Conservation (phyloP, 2,113 vertebrate species). For the Aegypius monachus region DNA sequence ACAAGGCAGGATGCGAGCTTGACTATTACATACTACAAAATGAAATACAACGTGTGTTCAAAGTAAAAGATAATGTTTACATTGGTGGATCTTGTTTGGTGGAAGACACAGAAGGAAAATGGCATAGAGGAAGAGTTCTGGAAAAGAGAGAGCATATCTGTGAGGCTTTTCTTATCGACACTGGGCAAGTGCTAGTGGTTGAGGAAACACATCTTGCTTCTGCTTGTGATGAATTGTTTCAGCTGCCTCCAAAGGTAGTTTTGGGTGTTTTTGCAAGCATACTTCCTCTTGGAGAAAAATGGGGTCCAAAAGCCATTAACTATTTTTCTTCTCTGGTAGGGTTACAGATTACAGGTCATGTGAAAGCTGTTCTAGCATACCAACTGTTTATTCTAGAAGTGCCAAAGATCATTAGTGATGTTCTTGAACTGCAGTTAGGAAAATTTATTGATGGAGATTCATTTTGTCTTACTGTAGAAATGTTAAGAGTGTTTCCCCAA, state of each 20-base stretch:
- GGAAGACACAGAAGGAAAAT: conserved; percentile 79
- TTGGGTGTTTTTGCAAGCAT: conserved; percentile 88
- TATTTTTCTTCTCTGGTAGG: conserved; percentile 84
- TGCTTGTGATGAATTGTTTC: conserved; percentile 79
- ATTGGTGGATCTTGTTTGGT: conserved; percentile 84
- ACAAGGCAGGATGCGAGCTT: conserved; percentile 74
- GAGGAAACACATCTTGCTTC: conserved; percentile 68
- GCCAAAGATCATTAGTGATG: conserved; percentile 77
- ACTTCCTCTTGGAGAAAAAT: conserved; percentile 76
- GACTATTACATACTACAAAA: conserved; percentile 87
- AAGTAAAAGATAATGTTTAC: conserved; percentile 66
- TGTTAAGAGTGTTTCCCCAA: conserved; percentile 72
- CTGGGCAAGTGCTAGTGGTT: conserved; percentile 78
- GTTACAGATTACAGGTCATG: conserved; percentile 76
- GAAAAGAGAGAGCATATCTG: conserved; percentile 64
- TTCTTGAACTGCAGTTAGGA: conserved; percentile 78
- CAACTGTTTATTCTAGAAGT: conserved; percentile 83
- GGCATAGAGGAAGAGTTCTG: conserved; percentile 89
- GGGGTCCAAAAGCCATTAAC: conserved; percentile 71
- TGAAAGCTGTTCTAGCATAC: conserved; percentile 77
- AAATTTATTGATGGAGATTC: conserved; percentile 82
- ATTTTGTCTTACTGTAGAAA: conserved; percentile 84
- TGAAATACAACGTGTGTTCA: conserved; percentile 82
- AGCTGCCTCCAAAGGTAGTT: conserved; percentile 83
- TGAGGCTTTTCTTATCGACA: conserved; percentile 85